Evolutionary conservation across 2,888 invertebrate species (phyloP), one percentile per base, ranked within the genome.

Genomic region (Mylabris sibirica): DNA sequence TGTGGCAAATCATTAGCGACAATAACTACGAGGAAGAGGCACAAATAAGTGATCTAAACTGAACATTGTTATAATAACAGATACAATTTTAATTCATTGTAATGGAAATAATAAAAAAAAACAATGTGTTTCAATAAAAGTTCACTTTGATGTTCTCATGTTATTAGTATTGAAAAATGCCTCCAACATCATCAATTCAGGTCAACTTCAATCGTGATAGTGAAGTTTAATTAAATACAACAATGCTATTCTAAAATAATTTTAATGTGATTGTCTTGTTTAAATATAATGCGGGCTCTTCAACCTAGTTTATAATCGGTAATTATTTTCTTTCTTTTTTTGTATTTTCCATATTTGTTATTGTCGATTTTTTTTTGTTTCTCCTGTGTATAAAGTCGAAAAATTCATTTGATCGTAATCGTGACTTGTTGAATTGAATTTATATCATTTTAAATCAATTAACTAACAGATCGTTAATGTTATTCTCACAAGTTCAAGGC

Each of bases 401-500:
- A 17, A 44, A 17, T 53, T 24, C 22, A 22, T 24, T 53, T 53
- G 20, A 22, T 30, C 5, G 8, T 57, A 57, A 57, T 26, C 57
- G 57, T 57, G 57, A 26, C 57, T 57, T 57, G 57, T 26, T 57
- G 57, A 57, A 57, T 24, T 24, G 24, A 26, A 57, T 57, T 57
- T 26, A 8, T 4, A 30, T 30, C 8, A 26, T 57, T 57, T 24
- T 57, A 3, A 24, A 24, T 57, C 57, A 57, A 57, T 57, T 57
- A 57, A 57, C 24, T 30, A 53, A 53, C 14, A 6, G 57, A 57
- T 57, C 14, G 24, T 57, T 26, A 57, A n/a, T 57, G 57, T 62
- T 38, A 38, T 44, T 35, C 34, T 41, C 12, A 62, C 24, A 62
- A 62, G 62, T 62, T 62, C 62, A 62, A 62, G 62, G 62, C 44